These are phyloP conservation scores for Fregata magnificens DNA, from an alignment of 2,113 vertebrate species.

Conservation along the genomic window DNA sequence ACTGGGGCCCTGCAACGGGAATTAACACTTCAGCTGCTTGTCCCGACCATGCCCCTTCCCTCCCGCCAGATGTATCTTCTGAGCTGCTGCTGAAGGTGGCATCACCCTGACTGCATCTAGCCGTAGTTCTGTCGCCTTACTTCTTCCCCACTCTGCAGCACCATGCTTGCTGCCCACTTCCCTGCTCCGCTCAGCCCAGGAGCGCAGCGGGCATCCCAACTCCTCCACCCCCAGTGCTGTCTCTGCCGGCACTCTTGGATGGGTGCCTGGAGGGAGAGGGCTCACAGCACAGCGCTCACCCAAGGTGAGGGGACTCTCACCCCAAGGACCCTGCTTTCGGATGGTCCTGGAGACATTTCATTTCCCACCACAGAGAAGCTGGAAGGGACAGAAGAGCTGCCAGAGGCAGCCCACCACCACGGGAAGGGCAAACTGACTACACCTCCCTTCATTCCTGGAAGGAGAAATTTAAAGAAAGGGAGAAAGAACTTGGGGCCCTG, in stretches of 20 bases:
- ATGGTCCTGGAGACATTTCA: not conserved
- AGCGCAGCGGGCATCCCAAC: fast-evolving
- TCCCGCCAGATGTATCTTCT: not conserved
- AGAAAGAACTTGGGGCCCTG: not conserved
- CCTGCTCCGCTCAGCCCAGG: not conserved
- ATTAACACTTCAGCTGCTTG: not conserved
- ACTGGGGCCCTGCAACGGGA: not conserved
- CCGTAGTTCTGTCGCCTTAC: not conserved
- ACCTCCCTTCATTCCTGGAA: not conserved
- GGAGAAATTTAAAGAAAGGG: not conserved
- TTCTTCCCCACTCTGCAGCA: not conserved
- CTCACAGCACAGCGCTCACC: not conserved
- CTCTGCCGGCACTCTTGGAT: not conserved
- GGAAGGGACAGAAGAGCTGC: not conserved
- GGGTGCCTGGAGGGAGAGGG: not conserved
- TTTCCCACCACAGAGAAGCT: not conserved
- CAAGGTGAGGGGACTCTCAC: not conserved
- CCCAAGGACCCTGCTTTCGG: not conserved
- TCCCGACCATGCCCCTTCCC: not conserved
- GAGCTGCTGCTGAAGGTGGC: not conserved
- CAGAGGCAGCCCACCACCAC: not conserved
- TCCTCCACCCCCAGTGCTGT: not conserved
- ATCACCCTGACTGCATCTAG: not conserved
- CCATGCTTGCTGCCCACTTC: not conserved
- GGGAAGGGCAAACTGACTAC: not conserved